phyloP scores from a whole-genome alignment of 2,113 vertebrate genomes.

The Circaetus gallicus region DNA sequence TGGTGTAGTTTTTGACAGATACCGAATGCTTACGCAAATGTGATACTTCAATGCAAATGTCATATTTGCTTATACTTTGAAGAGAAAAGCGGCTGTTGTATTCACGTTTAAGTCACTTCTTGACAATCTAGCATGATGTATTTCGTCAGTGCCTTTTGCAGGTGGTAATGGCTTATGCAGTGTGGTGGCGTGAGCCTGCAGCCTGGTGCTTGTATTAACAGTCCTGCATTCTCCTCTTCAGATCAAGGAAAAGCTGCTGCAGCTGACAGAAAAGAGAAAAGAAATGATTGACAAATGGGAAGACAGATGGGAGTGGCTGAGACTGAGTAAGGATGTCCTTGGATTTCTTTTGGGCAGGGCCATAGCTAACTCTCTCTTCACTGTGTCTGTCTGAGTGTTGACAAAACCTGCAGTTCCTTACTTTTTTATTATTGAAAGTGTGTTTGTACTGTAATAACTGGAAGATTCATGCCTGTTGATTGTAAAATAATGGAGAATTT shows the following conservation, averaged over 20 bases:
- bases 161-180: not conserved
- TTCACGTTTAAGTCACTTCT: not conserved
- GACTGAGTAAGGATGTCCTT: conserved; percentile 84
- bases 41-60: not conserved
- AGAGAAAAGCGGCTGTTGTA: not conserved
- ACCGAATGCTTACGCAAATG: not conserved
- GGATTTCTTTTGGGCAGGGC: not conserved
- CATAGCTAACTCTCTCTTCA: not conserved
- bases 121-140: not conserved
- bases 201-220: conserved; percentile 19
- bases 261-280: conserved; percentile 97
- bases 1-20: not conserved
- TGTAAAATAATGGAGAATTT: not conserved
- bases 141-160: not conserved
- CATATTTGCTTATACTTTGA: not conserved
- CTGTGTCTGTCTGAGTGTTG: not conserved
- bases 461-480: not conserved
- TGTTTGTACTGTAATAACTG: not conserved
- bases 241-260: conserved; percentile 95
- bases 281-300: conserved; percentile 99
- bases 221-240: conserved; percentile 52
- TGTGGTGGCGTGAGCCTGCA: not conserved
- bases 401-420: not conserved
- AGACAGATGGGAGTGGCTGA: conserved; percentile 98
- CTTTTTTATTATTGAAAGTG: not conserved